These are phyloP conservation scores for Macaca mulatta DNA, from an alignment of 2,113 vertebrate species.

Conservation along the genomic window DNA sequence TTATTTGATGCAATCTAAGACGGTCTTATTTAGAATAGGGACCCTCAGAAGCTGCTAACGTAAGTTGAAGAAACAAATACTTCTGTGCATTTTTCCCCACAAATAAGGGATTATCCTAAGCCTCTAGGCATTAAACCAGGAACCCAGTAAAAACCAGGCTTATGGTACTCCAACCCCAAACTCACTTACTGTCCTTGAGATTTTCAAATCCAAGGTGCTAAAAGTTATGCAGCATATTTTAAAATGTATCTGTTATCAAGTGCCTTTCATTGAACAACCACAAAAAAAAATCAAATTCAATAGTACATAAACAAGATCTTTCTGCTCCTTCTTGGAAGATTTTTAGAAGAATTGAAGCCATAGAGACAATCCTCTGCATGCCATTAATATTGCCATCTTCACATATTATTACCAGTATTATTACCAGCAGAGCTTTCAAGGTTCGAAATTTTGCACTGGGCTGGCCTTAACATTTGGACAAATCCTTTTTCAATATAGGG, in stretches of 20 bases:
- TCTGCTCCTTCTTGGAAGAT: background rate
- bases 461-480: background rate
- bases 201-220: conserved; percentile 3
- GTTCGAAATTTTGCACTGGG: background rate
- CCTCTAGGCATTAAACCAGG: background rate
- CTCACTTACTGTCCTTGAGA: background rate
- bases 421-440: background rate
- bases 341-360: background rate
- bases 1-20: background rate
- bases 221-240: background rate
- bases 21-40: background rate
- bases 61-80: background rate
- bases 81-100: background rate
- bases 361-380: background rate
- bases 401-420: too few species aligned
- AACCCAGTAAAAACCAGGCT: background rate
- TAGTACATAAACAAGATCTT: background rate
- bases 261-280: background rate
- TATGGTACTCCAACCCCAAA: background rate
- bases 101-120: background rate
- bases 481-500: background rate
- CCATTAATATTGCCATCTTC: background rate
- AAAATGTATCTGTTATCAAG: background rate
- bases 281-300: background rate
- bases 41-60: background rate